Conservation (phyloP, 2,797 vertebrate genomes). For the Myotis findleyi region DNA sequence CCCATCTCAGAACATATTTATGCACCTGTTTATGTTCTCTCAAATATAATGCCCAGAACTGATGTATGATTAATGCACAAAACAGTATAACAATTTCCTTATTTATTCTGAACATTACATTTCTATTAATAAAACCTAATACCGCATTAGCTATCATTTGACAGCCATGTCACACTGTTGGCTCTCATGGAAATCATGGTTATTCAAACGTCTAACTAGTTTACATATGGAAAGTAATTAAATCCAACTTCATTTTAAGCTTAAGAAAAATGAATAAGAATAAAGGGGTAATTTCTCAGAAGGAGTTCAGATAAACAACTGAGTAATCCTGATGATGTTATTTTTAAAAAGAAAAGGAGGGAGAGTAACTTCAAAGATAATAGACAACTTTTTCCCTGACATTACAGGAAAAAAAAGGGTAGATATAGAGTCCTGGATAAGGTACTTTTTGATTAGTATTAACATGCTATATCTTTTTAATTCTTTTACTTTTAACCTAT, state of each 20-base stretch:
- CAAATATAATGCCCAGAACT: background rate
- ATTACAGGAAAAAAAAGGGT: background rate
- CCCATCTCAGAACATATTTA: background rate
- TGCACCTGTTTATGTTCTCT: background rate
- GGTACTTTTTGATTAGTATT: background rate
- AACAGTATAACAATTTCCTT: background rate
- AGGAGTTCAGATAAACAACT: background rate
- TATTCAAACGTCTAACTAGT: conserved; percentile 45
- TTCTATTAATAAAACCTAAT: conserved; percentile 58
- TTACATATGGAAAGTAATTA: conserved; percentile 53
- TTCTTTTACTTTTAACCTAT: background rate
- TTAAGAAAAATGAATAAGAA: background rate
- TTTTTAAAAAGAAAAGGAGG: background rate
- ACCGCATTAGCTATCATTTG: conserved; percentile 60
- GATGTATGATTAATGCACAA: conserved; percentile 25
- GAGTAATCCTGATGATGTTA: background rate
- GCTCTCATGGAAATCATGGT: conserved; percentile 20
- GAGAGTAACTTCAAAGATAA: background rate
- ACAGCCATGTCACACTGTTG: conserved; percentile 51
- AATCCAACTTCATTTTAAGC: conserved; percentile 6
- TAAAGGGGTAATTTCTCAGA: conserved; percentile 3
- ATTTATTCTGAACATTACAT: background rate
- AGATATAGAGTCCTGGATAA: background rate
- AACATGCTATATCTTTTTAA: background rate
- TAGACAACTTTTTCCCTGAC: background rate